These are phyloP conservation scores for Ciconia maguari DNA, from an alignment of 2,113 vertebrate species.

Conservation along the genomic window DNA sequence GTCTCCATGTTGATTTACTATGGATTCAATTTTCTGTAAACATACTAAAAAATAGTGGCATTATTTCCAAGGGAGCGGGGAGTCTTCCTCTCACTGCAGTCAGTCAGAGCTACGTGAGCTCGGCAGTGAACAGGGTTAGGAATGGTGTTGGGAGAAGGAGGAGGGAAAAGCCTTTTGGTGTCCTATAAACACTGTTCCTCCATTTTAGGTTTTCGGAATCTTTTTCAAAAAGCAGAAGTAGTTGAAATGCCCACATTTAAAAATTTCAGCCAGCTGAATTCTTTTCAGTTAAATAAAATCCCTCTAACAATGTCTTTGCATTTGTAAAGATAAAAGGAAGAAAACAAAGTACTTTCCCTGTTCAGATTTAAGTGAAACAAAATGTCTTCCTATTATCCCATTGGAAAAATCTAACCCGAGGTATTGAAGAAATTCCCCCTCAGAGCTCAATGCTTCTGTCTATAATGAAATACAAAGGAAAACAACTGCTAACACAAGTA, in stretches of 20 bases:
- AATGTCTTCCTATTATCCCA: background rate
- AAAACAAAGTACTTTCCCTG: background rate
- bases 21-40: background rate
- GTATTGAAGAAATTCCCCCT: background rate
- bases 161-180: background rate
- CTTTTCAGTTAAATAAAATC: background rate
- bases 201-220: background rate
- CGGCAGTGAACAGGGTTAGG: background rate
- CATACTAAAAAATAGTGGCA: background rate
- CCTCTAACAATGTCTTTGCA: background rate
- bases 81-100: background rate
- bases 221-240: background rate
- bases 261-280: background rate
- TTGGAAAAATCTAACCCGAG: background rate
- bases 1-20: background rate
- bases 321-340: background rate
- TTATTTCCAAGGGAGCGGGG: background rate
- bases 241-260: background rate
- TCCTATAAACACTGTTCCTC: background rate
- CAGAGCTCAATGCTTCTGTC: background rate
- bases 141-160: background rate
- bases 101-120: background rate
- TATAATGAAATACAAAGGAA: conserved; percentile 25
- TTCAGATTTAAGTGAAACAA: background rate
- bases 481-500: conserved; percentile 15